Evolutionary conservation across 2,888 invertebrate species (phyloP), one percentile per base, ranked within the genome.

Genomic region (Tenthredo scrophulariae): DNA sequence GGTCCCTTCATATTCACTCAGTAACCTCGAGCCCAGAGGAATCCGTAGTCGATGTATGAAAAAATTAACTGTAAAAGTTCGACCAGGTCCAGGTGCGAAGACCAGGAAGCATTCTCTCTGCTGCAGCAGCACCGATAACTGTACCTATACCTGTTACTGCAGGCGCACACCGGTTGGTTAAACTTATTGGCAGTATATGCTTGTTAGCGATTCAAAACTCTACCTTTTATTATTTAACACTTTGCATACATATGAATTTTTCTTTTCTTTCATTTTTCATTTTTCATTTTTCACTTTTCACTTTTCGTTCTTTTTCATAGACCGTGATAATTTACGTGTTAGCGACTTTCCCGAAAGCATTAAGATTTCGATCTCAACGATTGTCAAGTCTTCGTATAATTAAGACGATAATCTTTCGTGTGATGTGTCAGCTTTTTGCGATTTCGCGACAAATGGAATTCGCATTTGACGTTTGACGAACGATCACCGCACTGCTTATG

Each of bases 1-100:
- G 40, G 26, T 62, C 37, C 26, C 80, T 40, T 80, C 40, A 58
- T 79, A 58, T 80, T 80, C 62, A 26, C 33, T 29, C 80, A 67
- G 18, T 29, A 67, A 83, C 67, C 67, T 26, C 15, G n/a, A 70
- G 43, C 67, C 83, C 9, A 22, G n/a, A 46, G 83, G 67, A 79
- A 67, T 83, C 46, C 70, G 46, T 26, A 6, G 29, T 80, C 83
- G 67, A 67, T 83, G 83, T 46, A 67, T 67, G 33, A 70, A 83
- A 83, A 83, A 83, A 83, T 83, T 83, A 83, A 83, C 83, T 67
- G 83, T 83, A 83, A 83, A 83, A 43, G 18, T 65, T 70, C 54
- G 15, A 70, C 83, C 67, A 50, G 83, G 83, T 83, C 83, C 83
- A 83, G 65, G 83, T 83, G 83, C 70, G 83, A 83, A 67, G 40